Percentiles rank a stretch among this genome's conserved stretches.
Evolutionary conservation across 2,113 vertebrate species (phyloP).

Genomic region (Mirza zaza): DNA sequence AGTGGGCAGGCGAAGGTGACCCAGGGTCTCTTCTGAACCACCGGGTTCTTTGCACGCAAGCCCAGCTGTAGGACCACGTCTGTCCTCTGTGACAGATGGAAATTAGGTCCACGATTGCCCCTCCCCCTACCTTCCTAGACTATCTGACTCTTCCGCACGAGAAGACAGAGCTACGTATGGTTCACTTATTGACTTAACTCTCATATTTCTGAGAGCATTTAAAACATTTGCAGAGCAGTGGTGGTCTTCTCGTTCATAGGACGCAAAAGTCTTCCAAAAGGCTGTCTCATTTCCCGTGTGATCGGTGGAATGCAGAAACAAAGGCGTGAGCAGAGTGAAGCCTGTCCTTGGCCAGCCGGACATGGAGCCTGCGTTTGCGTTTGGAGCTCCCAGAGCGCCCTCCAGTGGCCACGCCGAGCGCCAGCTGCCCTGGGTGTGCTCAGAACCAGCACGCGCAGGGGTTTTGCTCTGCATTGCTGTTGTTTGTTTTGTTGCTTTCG

Average conservation of each 20-base stretch:
- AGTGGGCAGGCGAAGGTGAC: neutral
- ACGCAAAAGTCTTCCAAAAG: neutral
- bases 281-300: neutral
- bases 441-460: neutral
- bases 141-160: neutral
- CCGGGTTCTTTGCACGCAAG: neutral
- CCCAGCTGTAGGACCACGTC: neutral
- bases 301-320: neutral
- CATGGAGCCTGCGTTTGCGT: constrained; percentile 57
- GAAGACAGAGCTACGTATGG: neutral
- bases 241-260: neutral
- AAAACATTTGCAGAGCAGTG: neutral
- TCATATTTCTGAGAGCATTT: neutral
- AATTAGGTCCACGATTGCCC: neutral
- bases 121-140: neutral
- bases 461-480: neutral
- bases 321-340: neutral
- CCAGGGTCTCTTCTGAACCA: too few relatives aligned
- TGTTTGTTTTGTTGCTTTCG: neutral
- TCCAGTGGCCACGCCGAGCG: constrained; percentile 77
- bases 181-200: neutral
- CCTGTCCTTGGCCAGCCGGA: neutral
- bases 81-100: neutral
- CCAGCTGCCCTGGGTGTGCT: neutral
- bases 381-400: constrained; percentile 82